These are phyloP conservation scores for Temnopleurus reevesii DNA, from an alignment of 53 echinoderm and acorn worm genomes.

Conservation along the genomic window DNA sequence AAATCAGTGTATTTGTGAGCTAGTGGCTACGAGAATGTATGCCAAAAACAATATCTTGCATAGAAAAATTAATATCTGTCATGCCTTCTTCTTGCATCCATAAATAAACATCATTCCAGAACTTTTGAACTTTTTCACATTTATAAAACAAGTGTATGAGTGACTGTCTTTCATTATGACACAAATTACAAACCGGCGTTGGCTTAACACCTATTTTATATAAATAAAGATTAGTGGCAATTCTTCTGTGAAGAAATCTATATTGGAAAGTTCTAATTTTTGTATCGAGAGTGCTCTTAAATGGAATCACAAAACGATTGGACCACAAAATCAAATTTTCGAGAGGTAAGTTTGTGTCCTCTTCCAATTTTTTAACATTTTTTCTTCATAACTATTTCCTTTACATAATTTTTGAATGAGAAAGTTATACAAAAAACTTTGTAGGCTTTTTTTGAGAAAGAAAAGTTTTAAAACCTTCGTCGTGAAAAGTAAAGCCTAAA, in stretches of 20 bases:
- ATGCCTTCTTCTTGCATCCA: background rate
- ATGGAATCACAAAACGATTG: background rate
- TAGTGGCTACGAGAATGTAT: background rate
- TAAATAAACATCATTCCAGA: background rate
- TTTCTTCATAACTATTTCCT: background rate
- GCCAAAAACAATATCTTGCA: background rate
- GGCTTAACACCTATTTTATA: background rate
- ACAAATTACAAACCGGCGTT: background rate
- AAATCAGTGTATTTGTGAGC: background rate
- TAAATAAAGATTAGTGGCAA: background rate
- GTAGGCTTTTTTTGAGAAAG: background rate
- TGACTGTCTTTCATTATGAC: background rate
- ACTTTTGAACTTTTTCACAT: background rate
- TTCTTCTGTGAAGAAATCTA: constrained; percentile 16
- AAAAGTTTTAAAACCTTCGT: background rate
- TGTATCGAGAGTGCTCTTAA: background rate
- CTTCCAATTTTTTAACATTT: background rate
- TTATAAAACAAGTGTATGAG: background rate
- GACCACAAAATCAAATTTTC: background rate
- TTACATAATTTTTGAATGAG: background rate
- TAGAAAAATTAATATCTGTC: background rate
- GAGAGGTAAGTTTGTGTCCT: background rate
- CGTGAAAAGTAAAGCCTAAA: background rate
- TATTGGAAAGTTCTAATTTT: constrained; percentile 10
- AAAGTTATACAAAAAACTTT: background rate